These are phyloP conservation scores for Danio choprae DNA, from an alignment of 2,797 vertebrate species.

Conservation along the genomic window DNA sequence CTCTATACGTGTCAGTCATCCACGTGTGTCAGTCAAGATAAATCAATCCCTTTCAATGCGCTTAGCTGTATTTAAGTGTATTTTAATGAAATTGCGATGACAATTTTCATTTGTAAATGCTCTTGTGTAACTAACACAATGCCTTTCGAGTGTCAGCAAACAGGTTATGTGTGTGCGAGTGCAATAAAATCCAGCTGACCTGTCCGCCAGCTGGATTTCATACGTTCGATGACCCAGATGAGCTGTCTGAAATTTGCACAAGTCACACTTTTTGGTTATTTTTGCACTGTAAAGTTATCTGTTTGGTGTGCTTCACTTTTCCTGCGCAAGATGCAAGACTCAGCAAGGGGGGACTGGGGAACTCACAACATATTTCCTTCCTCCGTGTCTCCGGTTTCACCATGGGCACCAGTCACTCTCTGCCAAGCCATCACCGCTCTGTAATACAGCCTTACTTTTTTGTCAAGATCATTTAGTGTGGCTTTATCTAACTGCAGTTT, in stretches of 20 bases:
- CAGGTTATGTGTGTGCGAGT: conserved; percentile 14
- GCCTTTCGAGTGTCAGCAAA: conserved; percentile 26
- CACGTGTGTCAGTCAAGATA: conserved; percentile 35
- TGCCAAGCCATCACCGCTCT: conserved; percentile 59
- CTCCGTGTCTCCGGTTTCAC: conserved; percentile 57
- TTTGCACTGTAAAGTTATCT: conserved; percentile 63
- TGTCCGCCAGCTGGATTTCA: conserved; percentile 35
- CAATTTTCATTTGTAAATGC: conserved; percentile 45
- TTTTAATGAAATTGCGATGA: conserved; percentile 36
- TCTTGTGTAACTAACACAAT: conserved; percentile 49
- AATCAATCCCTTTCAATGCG: conserved; percentile 23
- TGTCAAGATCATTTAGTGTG: conserved; percentile 59
- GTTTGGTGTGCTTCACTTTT: conserved; percentile 59
- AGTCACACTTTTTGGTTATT: conserved; percentile 60
- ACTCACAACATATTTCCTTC: conserved; percentile 60
- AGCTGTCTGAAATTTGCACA: conserved; percentile 46
- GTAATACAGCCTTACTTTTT: conserved; percentile 60
- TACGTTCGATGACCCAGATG: neutral
- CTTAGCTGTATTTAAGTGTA: conserved; percentile 18
- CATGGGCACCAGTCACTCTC: conserved; percentile 54
- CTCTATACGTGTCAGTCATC: conserved; percentile 52
- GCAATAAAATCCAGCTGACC: conserved; percentile 45
- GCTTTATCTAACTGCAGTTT: conserved; percentile 63
- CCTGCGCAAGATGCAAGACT: conserved; percentile 53
- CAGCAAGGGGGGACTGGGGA: conserved; percentile 37